Evolutionary conservation across 2,888 invertebrate genomes (phyloP).

Genomic region (Pammene aurita): DNA sequence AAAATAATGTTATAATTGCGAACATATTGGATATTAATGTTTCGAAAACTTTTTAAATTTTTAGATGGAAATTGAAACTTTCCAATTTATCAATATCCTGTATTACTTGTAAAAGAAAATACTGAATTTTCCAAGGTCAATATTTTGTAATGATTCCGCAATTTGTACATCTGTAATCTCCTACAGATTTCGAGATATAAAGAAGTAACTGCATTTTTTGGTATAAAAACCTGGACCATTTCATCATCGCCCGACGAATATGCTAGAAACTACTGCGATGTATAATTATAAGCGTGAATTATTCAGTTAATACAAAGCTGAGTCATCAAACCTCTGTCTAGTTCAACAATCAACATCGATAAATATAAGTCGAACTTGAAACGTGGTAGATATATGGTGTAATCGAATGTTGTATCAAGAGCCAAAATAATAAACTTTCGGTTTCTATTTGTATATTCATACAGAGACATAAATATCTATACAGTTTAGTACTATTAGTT

Average conservation of each 20-base stretch:
- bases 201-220: no score
- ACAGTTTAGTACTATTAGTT: no score
- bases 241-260: neutral
- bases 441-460: neutral
- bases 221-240: neutral
- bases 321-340: slow-evolving; percentile 21
- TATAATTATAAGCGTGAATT: slow-evolving; percentile 9
- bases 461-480: no score
- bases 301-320: slow-evolving; percentile 10
- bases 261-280: neutral
- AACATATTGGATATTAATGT: no score
- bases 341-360: slow-evolving; percentile 21
- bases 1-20: neutral
- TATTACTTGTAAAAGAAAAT: no score
- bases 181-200: no score
- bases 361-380: neutral
- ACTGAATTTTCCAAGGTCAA: no score
- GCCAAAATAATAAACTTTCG: neutral
- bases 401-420: neutral
- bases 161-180: no score
- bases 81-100: no score
- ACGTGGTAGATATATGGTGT: neutral
- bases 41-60: no score
- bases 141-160: no score
- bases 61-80: no score